phyloP scores from a whole-genome alignment of 2,113 vertebrate genomes.

The Buteo buteo region DNA sequence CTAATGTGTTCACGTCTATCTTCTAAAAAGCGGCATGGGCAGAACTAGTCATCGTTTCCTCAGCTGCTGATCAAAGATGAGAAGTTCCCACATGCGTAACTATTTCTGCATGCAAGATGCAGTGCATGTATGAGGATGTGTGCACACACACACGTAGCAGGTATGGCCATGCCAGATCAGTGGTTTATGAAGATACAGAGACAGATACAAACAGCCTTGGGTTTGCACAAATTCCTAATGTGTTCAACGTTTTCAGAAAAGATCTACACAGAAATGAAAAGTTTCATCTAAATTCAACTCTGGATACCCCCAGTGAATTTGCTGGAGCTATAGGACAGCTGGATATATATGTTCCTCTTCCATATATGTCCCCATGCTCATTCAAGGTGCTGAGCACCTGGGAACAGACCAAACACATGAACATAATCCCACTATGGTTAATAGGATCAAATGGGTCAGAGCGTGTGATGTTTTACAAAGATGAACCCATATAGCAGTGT shows the following conservation, averaged over 20 bases:
- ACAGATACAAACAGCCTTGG: neutral
- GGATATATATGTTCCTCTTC: neutral
- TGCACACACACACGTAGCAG: neutral
- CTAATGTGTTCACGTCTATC: neutral
- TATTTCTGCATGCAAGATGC: neutral
- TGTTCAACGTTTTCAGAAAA: neutral
- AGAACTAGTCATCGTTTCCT: neutral
- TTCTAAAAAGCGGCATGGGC: neutral
- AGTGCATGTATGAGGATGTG: neutral
- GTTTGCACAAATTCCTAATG: neutral
- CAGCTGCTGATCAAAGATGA: neutral
- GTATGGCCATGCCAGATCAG: neutral
- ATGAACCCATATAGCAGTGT: neutral
- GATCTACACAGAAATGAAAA: neutral
- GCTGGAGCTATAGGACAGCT: neutral
- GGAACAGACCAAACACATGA: neutral
- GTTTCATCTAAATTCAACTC: neutral
- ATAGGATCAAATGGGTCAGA: neutral
- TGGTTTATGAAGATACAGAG: neutral
- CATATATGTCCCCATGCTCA: neutral
- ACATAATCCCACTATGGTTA: neutral
- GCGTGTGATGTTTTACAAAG: neutral
- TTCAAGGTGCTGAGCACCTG: neutral
- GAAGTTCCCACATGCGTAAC: neutral
- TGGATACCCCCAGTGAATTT: neutral